These are phyloP conservation scores for Mactromeris polynyma DNA, from an alignment of 2,888 invertebrate genomes.

Conservation along the genomic window DNA sequence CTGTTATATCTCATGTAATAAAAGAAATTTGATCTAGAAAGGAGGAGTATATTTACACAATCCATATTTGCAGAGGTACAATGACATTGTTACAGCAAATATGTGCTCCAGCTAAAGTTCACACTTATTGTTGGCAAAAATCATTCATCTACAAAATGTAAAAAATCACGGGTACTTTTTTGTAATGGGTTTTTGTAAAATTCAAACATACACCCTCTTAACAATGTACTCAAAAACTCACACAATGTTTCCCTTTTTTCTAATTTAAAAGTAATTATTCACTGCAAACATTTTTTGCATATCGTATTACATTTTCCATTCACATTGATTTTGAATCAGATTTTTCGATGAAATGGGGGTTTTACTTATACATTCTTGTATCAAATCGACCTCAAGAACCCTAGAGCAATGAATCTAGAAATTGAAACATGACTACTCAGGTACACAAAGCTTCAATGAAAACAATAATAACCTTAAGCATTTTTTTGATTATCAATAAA, in stretches of 20 bases:
- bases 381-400: neutral
- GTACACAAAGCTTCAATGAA: neutral
- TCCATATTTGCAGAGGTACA: neutral
- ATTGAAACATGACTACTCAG: neutral
- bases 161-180: neutral
- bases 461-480: conserved; percentile 3
- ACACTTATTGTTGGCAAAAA: neutral
- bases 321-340: neutral
- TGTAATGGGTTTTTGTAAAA: neutral
- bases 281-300: neutral
- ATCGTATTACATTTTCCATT: neutral
- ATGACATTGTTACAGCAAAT: too few species aligned
- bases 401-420: neutral
- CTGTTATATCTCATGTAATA: too few species aligned
- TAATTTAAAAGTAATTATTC: neutral
- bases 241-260: neutral
- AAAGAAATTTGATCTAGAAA: neutral
- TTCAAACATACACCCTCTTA: neutral
- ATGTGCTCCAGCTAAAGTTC: too few species aligned
- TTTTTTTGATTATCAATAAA: neutral
- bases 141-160: too few species aligned
- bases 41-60: neutral
- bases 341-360: neutral
- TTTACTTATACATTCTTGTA: neutral
- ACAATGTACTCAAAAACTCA: neutral